Percentiles rank a stretch among this genome's conserved stretches.
phyloP scores from a whole-genome alignment of 2,888 invertebrate species.

The Criorhina ranunculi region DNA sequence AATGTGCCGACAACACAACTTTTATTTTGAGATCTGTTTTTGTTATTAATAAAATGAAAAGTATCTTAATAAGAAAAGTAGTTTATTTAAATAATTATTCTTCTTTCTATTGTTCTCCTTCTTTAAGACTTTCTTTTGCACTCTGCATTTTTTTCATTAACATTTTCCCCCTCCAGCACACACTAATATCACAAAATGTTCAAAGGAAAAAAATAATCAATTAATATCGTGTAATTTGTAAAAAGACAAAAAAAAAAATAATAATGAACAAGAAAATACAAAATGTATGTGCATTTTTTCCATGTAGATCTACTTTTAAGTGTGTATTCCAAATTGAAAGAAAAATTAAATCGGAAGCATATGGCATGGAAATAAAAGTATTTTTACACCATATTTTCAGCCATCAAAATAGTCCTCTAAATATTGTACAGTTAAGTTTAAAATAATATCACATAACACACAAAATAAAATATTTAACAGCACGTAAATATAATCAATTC shows the following conservation, averaged over 20 bases:
- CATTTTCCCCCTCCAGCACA: constrained; percentile 51
- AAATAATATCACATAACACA: constrained; percentile 35
- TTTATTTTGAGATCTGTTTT: constrained; percentile 24
- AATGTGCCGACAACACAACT: constrained; percentile 68
- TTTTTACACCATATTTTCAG: constrained; percentile 23
- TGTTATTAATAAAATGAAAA: not conserved
- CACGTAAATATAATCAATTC: constrained; percentile 39
- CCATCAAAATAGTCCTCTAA: constrained; percentile 15
- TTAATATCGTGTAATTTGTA: constrained; percentile 25
- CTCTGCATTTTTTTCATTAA: constrained; percentile 82
- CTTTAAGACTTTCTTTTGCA: constrained; percentile 77
- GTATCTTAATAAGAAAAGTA: constrained; percentile 24
- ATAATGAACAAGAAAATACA: constrained; percentile 70
- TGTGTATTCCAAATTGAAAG: constrained; percentile 51
- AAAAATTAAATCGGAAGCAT: constrained; percentile 10
- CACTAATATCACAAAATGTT: constrained; percentile 84
- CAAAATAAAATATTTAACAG: constrained; percentile 13
- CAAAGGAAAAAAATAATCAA: constrained; percentile 41
- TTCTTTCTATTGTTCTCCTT: constrained; percentile 36
- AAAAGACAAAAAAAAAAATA: constrained; percentile 29
- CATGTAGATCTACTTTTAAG: constrained; percentile 52
- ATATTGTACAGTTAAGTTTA: constrained; percentile 38
- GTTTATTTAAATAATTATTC: constrained; percentile 36
- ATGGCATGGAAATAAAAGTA: constrained; percentile 44
- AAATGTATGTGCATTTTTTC: constrained; percentile 76